Evolutionary conservation across 2,797 vertebrate genomes (phyloP), one percentile per base, ranked within the genome.

Genomic region (Holocentrus rufus): DNA sequence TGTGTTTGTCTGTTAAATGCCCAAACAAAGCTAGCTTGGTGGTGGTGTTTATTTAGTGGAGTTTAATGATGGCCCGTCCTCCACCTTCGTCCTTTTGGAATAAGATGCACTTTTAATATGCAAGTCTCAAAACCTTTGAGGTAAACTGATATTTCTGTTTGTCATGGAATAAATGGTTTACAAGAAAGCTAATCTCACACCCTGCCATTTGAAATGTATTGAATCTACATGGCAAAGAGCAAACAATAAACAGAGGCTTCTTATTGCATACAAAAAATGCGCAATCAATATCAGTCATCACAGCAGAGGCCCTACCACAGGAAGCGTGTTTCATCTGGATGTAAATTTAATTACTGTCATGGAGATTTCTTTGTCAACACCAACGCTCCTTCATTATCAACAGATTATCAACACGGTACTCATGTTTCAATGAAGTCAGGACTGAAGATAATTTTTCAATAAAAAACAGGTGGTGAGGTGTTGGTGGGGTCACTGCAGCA

Each of bases 1-100:
- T 7, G 22, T 63, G 54, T 68, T 68, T 13, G 52, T 31, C 47
- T 27, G 27, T 61, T 70, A 83, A 76, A 56, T 67, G 65, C 50
- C 56, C 55, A 77, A 72, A 72, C 52, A 76, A 79, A 62, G 63
- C 76, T 62, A 2, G 4, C 14, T n/a, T 42, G 56, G 55, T n/a
- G 20, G 65, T 77, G 10, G n/a, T 18, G 4, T 8, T n/a, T 30
- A 46, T 20, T 20, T 1, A 8, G 42, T 71, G 22, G 60, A 46
- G 15, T 76, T 62, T 20, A 47, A 53, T n/a, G n/a, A n/a, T n/a
- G 23, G 22, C 2, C 1, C 18, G 49, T 69, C 55, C 65, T 69
- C 34, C 0, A 52, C 6, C 4, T 31, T 36, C 3, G 68, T 65
- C 42, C 52, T 59, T 63, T 66, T n/a, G 27, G 56, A 74, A n/a